Evolutionary conservation across 2,797 vertebrate species (phyloP).

Genomic region (Agapornis canus): DNA sequence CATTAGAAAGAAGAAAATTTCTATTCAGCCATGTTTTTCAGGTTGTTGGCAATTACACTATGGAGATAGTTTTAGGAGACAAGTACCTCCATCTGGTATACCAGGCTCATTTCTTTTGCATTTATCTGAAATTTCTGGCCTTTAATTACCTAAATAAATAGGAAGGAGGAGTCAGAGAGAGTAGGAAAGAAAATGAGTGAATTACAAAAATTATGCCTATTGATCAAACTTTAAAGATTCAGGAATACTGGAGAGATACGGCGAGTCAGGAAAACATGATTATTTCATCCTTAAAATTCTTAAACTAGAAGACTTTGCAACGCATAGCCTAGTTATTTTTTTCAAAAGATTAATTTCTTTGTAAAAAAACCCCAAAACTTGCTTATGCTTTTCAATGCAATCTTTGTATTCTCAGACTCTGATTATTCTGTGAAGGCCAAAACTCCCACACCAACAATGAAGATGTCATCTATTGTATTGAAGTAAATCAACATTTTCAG

Average conservation of each 20-base stretch:
- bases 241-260: background rate
- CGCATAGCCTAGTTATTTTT: background rate
- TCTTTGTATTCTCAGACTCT: background rate
- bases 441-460: slow-evolving; percentile 59
- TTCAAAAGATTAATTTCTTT: background rate
- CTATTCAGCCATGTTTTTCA: background rate
- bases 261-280: background rate
- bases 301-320: background rate
- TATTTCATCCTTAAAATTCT: background rate
- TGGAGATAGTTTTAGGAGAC: background rate
- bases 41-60: background rate
- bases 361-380: background rate
- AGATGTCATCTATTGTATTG: slow-evolving; percentile 51
- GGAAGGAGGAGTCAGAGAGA: background rate
- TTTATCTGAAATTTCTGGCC: background rate
- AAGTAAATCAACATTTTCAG: slow-evolving; percentile 28
- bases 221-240: background rate
- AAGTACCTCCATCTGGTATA: background rate
- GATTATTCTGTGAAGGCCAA: background rate
- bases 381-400: background rate
- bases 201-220: background rate
- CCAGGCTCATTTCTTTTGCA: background rate
- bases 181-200: background rate
- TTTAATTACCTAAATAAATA: background rate
- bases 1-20: background rate